Evolutionary conservation across 2,113 vertebrate species (phyloP), one percentile per base, ranked within the genome.

Genomic region (Zosterops hypoxanthus): DNA sequence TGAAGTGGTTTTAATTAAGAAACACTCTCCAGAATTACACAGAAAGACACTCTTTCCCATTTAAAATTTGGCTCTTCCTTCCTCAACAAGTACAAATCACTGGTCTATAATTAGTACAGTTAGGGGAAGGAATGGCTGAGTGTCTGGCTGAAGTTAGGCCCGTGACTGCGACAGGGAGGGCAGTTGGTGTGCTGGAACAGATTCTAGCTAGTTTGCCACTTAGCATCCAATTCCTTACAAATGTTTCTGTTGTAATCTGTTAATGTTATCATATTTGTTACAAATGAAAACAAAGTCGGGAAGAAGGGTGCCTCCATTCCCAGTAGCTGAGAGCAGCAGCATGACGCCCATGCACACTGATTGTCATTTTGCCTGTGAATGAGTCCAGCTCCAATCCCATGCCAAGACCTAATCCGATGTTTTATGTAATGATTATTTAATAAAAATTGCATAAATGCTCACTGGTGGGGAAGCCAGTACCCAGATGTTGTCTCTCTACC

Each of bases 1-100:
- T 91, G 73, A 89, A 94, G 42, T 85, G 84, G 0, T 92, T 85
- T 92, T 92, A 94, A 96, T 95, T 92, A 92, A 93, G 84, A 89
- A 34, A 70, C 22, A 14, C 61, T 80, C 52, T 89, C 70, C 49
- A 80, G 75, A 89, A 94, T 76, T 72, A 82, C 26, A 90, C 6
- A 61, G 57, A 90, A 92, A 91, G 26, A 72, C 25, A 23, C 42
- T 91, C 39, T 87, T 85, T 86, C 68, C 80, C 21, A 92, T 92
- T 94, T 91, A 87, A 94, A 89, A 94, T 79, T 64, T 85, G 84
- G 28, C 59, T 88, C 28, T 89, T 89, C 47, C 82, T 88, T 93
- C 81, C 46, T 72, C 42, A 76, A 29, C 61, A 66, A 57, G 73
- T 85, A 36, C 90, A 82, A 92, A 85, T 83, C 73, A 82, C 78